These are phyloP conservation scores for Geotrypetes seraphini DNA, from an alignment of 2,797 vertebrate genomes.

Conservation along the genomic window DNA sequence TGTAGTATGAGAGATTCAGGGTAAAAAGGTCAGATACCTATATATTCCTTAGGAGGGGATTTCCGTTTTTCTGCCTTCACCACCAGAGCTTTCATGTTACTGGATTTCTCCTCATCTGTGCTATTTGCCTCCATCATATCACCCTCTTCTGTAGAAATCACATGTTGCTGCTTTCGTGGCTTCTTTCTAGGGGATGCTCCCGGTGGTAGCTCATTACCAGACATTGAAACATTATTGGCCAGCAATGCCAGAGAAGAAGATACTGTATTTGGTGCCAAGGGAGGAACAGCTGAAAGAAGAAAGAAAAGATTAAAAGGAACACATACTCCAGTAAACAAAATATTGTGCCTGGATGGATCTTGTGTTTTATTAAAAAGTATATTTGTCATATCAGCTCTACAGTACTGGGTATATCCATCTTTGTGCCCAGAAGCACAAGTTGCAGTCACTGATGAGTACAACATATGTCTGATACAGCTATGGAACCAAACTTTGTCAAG, in stretches of 20 bases:
- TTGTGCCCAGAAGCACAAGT: no score
- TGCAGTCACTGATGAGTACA: no score
- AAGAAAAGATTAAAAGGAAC: neutral
- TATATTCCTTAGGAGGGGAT: slow-evolving; percentile 91
- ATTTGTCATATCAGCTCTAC: no score
- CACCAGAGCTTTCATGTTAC: slow-evolving; percentile 63
- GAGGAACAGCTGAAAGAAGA: slow-evolving; percentile 51
- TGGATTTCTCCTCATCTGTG: slow-evolving; percentile 86
- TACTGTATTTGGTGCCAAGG: slow-evolving; percentile 53
- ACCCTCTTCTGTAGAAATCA: slow-evolving; percentile 94
- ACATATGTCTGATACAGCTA: no score
- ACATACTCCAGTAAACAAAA: no score
- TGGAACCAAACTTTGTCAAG: no score
- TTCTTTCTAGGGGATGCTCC: slow-evolving; percentile 95
- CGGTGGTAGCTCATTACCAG: slow-evolving; percentile 75
- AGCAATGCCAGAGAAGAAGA: slow-evolving; percentile 56
- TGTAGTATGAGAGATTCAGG: no score
- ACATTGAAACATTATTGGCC: slow-evolving; percentile 65
- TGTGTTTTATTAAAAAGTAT: no score
- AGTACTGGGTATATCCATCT: no score
- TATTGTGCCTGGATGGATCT: no score
- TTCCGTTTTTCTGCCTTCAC: slow-evolving; percentile 82
- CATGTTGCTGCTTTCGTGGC: slow-evolving; percentile 93
- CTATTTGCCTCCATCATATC: slow-evolving; percentile 98
- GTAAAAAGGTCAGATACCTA: no score